Evolutionary conservation across 2,113 vertebrate species (phyloP), one percentile per base, ranked within the genome.

Genomic region (Eclectus roratus): DNA sequence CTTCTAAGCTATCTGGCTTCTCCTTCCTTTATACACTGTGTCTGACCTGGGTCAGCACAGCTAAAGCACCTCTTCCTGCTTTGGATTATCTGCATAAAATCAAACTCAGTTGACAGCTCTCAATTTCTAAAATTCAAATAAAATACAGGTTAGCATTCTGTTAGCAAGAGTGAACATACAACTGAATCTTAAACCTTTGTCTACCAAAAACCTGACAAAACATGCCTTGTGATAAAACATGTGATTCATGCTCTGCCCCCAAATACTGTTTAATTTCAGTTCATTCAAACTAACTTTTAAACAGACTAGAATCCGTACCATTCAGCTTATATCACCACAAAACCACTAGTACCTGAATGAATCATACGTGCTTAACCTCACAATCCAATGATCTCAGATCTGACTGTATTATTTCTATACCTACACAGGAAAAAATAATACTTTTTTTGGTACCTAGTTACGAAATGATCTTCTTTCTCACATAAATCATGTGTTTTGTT

Each of bases 211-310:
- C 0, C 18, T 14, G 25, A 17, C 68, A 69, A 55, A 81, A 60
- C 2, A 5, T 5, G 3, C 0, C 0, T 39, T 35, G 56, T 46
- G 60, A 56, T 37, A 47, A 23, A 41, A 28, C 46, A 44, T 35
- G 44, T 0, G 4, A 53, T 21, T 70, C 49, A 44, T 41, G 3
- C 31, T 53, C 52, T 79, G 39, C 13, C 10, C 11, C 39, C 50
- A 50, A 77, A 73, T 9, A 70, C 35, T 8, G 7, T 63, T 85
- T 82, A 71, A 52, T 76, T 77, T 64, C 78, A 91, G 66, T 55
- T 33, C 41, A 39, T 44, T 74, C 29, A 76, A 74, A 64, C 5
- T 1, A 82, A 74, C 18, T 89, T 81, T 66, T 53, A 43, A 80
- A 63, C 37, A 47, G 61, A 50, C n/a, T 56, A 68, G 23, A 90